Evolutionary conservation across 2,797 vertebrate genomes (phyloP), one percentile per base, ranked within the genome.

Genomic region (Psittacula echo): DNA sequence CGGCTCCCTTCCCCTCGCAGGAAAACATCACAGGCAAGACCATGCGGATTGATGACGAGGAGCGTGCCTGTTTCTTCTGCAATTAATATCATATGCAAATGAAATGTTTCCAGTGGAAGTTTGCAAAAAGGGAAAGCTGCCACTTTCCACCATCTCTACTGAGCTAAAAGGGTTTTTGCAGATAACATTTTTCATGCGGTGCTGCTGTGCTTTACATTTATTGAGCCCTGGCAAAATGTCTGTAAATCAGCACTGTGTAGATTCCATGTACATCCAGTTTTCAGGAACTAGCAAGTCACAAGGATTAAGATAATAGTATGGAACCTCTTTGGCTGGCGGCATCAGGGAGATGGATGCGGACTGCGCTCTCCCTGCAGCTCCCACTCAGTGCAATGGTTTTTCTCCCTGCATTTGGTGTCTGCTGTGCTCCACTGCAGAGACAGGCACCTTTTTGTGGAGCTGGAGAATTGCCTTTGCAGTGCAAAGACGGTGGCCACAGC

Each of bases 81-180:
- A 85, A 94, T 94, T 95, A 91, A 94, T 89, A 85, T 84, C 80
- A 17, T 71, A 86, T 90, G 93, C 91, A 96, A 95, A 96, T 93
- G 64, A 71, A 94, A 90, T 44, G 61, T 74, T 96, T 93, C 83
- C 88, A 90, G 41, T 67, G 74, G 74, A 96, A 96, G 88, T 96
- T 58, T 87, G 84, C 65, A 80, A 65, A 89, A 92, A 85, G 74
- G 70, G 79, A 89, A 77, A 22, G 90, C 83, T 94, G 86, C 87
- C 91, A 90, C 93, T 93, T 81, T 84, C 87, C 21, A 47, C 32
- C 48, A 10, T 65, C 96, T 94, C 93, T 92, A 86, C 95, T 94
- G 94, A 96, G 95, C 88, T 91, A 87, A 90, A 96, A 94, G 85
- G 87, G 94, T 95, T 95, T 91, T 62, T 3, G 15, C 93, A 90